These are phyloP conservation scores for Conops quadrifasciatus DNA, from an alignment of 2,888 invertebrate genomes.

Conservation along the genomic window DNA sequence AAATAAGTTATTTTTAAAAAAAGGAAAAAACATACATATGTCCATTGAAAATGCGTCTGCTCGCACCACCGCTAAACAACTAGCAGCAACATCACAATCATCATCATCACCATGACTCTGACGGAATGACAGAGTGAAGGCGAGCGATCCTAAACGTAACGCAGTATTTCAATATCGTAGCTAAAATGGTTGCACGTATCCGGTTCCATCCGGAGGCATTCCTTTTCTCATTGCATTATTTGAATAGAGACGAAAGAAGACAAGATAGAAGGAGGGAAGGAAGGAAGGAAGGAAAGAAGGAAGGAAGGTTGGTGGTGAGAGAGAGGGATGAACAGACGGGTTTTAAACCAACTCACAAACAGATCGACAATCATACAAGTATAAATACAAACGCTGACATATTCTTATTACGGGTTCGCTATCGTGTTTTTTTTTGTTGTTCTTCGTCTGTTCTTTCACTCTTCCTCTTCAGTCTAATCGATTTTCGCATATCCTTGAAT, in stretches of 20 bases:
- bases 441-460: neutral
- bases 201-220: neutral
- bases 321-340: too few species aligned
- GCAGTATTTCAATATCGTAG: constrained; percentile 15
- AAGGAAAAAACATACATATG: neutral
- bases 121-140: neutral
- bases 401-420: too few species aligned
- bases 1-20: neutral
- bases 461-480: neutral
- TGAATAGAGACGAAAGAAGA: too few species aligned
- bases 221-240: too few species aligned
- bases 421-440: neutral
- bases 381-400: too few species aligned
- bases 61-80: neutral
- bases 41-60: constrained; percentile 4
- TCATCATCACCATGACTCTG: too few species aligned
- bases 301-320: too few species aligned
- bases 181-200: constrained; percentile 19
- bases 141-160: constrained; percentile 2
- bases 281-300: too few species aligned
- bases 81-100: too few species aligned
- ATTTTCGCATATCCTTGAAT: neutral
- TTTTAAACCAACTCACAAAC: too few species aligned
- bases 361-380: too few species aligned
- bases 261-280: too few species aligned